phyloP scores from a whole-genome alignment of 2,888 invertebrate genomes.

The Pyrrhosoma nymphula region DNA sequence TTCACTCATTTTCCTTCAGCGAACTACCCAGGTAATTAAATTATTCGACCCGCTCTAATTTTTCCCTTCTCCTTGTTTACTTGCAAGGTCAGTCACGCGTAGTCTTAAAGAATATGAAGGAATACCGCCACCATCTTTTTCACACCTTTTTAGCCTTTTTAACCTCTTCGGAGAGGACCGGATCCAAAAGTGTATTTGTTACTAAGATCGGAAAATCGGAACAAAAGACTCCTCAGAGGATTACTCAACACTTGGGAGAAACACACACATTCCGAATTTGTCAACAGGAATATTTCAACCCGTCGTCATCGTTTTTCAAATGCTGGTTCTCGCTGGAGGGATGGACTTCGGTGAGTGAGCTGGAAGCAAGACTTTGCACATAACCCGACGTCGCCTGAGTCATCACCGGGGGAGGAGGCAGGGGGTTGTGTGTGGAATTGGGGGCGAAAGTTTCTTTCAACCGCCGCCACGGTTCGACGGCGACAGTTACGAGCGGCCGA shows the following conservation, averaged over 20 bases:
- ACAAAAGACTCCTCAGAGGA: too few species aligned
- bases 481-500: background rate
- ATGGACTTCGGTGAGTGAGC: background rate
- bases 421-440: background rate
- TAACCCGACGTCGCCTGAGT: background rate
- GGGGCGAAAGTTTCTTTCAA: slow-evolving; percentile 8
- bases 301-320: background rate
- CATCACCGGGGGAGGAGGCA: background rate
- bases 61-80: too few species aligned
- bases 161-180: too few species aligned
- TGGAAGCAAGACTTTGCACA: background rate
- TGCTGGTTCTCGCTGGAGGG: background rate
- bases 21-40: too few species aligned
- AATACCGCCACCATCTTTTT: too few species aligned
- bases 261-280: background rate
- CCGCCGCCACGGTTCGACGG: background rate
- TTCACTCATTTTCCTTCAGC: too few species aligned
- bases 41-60: too few species aligned
- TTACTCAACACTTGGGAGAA: background rate
- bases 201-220: too few species aligned
- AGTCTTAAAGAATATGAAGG: too few species aligned
- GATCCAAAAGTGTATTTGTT: too few species aligned
- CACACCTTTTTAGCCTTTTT: too few species aligned
- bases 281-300: background rate
- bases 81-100: too few species aligned